Percentiles rank a stretch among this genome's conserved stretches.
phyloP scores from a whole-genome alignment of 2,797 vertebrate genomes.

The Rhinatrema bivittatum region DNA sequence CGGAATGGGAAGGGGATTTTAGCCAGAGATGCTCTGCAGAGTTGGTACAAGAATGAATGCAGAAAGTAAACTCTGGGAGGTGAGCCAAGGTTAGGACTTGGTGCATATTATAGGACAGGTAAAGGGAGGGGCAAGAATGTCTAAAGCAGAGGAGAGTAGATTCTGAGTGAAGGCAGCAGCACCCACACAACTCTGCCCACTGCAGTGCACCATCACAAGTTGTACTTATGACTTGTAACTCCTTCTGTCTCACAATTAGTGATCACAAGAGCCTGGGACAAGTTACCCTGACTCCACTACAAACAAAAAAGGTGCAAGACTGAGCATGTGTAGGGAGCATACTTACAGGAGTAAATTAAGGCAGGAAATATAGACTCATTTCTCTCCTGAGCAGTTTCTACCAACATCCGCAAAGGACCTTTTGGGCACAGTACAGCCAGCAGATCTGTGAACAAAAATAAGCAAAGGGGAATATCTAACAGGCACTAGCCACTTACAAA shows the following conservation, averaged over 20 bases:
- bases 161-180: no score
- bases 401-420: constrained; percentile 86
- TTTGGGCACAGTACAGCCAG: constrained; percentile 87
- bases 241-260: not conserved
- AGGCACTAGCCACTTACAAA: not conserved
- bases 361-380: constrained; percentile 95
- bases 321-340: not conserved
- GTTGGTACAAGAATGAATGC: no score
- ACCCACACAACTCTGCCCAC: accelerated
- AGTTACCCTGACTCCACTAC: not conserved
- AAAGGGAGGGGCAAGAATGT: no score
- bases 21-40: no score
- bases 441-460: constrained; percentile 64
- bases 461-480: not conserved
- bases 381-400: constrained; percentile 91
- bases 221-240: not conserved
- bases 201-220: no score
- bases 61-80: no score
- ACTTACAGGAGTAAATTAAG: constrained; percentile 93
- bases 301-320: not conserved
- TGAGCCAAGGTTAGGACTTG: no score
- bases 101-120: no score
- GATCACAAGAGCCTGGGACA: not conserved
- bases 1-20: no score
- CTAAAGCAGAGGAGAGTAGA: no score